These are phyloP conservation scores for Ypsolopha scabrella DNA, from an alignment of 2,888 invertebrate species.

Conservation along the genomic window DNA sequence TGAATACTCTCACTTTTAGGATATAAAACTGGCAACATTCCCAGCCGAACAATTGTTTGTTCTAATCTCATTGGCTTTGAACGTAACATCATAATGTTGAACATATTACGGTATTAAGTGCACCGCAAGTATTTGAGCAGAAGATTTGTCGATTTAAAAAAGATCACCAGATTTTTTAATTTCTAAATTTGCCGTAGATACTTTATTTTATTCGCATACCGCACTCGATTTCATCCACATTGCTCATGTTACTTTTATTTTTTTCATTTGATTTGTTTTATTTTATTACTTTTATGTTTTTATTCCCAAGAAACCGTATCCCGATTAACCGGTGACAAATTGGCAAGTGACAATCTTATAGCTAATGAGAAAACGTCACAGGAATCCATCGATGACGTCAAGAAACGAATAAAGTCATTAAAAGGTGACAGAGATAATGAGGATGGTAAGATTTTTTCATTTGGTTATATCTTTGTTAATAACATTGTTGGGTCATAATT, in stretches of 20 bases:
- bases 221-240: slow-evolving; percentile 24
- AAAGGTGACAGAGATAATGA: slow-evolving; percentile 62
- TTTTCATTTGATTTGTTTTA: slow-evolving; percentile 8
- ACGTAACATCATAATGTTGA: neutral
- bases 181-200: neutral
- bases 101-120: no score
- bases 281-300: slow-evolving; percentile 11
- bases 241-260: slow-evolving; percentile 5
- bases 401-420: slow-evolving; percentile 56
- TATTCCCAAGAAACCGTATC: neutral
- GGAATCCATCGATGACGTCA: slow-evolving; percentile 55
- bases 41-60: no score
- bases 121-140: no score
- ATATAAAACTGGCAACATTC: no score
- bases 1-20: slow-evolving; percentile 8
- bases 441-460: slow-evolving; percentile 41
- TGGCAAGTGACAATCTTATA: slow-evolving; percentile 37
- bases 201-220: neutral
- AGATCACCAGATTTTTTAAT: no score
- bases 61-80: no score
- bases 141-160: no score
- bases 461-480: neutral
- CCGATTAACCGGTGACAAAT: slow-evolving; percentile 24
- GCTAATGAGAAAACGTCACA: slow-evolving; percentile 42
- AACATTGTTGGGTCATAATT: neutral